Evolutionary conservation across 2,113 vertebrate species (phyloP).

Genomic region (Oxyura jamaicensis): DNA sequence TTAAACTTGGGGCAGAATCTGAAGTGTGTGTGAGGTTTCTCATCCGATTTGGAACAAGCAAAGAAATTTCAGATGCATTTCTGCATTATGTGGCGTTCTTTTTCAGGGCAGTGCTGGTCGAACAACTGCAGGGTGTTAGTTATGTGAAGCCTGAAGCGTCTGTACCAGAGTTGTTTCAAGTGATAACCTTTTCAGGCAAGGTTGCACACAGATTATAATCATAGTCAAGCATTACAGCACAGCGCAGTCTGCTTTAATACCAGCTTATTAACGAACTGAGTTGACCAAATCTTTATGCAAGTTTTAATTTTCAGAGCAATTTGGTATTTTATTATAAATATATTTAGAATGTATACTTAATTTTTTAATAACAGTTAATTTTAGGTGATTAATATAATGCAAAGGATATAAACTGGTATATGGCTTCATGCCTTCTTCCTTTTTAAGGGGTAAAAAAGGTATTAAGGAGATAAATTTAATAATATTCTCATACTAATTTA

Average conservation of each 20-base stretch:
- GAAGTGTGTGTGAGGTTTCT: not conserved
- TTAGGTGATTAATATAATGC: not conserved
- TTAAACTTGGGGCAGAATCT: not conserved
- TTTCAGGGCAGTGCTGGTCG: not conserved
- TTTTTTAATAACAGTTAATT: not conserved
- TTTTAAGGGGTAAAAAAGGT: not conserved
- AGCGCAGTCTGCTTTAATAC: not conserved
- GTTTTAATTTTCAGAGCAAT: not conserved
- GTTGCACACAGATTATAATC: not conserved
- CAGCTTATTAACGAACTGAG: not conserved
- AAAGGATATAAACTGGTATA: not conserved
- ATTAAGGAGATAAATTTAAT: not conserved
- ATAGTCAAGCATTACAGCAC: not conserved
- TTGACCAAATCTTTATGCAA: not conserved
- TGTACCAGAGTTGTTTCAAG: not conserved
- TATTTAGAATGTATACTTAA: not conserved
- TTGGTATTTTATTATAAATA: not conserved
- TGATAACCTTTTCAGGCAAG: not conserved
- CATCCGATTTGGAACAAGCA: not conserved
- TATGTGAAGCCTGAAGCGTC: not conserved
- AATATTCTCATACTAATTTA: no score
- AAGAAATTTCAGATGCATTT: not conserved
- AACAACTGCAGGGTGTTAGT: not conserved
- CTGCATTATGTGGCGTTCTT: not conserved
- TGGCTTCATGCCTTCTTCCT: not conserved